Evolutionary conservation across 2,888 invertebrate genomes (phyloP).

Genomic region (Podabrus alpinus): DNA sequence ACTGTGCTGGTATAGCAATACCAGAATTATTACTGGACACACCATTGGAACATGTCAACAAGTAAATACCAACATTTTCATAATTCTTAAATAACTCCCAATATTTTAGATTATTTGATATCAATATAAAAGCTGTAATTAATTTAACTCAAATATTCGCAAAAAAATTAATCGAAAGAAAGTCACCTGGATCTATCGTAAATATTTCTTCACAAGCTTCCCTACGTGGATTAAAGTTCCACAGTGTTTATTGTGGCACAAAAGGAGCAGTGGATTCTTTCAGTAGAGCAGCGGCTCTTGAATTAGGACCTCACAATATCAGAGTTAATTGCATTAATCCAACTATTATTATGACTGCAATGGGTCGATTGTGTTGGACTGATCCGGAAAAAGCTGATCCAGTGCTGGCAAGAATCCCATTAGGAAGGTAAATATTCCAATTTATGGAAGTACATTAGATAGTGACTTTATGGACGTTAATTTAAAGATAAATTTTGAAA

Average conservation of each 20-base stretch:
- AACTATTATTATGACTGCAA: conserved; percentile 90
- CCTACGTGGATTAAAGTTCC: conserved; percentile 72
- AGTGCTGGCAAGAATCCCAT: conserved; percentile 81
- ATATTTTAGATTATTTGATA: conserved; percentile 65
- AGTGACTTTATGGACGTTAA: too few relatives aligned
- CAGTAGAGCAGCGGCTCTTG: conserved; percentile 81
- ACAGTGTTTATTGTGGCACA: conserved; percentile 80
- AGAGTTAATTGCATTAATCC: conserved; percentile 93
- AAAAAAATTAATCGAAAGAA: conserved; percentile 71
- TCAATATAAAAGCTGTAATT: conserved; percentile 85
- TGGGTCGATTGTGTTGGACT: conserved; percentile 86
- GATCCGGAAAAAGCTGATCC: conserved; percentile 73
- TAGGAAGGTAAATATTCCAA: conserved; percentile 65
- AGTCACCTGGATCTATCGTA: conserved; percentile 79
- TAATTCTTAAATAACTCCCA: background rate
- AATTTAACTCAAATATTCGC: conserved; percentile 85
- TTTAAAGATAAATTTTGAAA: background rate
- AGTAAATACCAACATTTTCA: conserved; percentile 55
- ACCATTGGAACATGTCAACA: conserved; percentile 71
- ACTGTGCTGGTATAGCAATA: conserved; percentile 82
- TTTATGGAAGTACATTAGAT: background rate
- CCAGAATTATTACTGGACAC: conserved; percentile 73
- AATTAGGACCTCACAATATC: conserved; percentile 81
- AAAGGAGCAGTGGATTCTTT: conserved; percentile 90
- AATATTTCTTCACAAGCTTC: conserved; percentile 91